A percentile compares a stretch with the other conserved stretches of the same genome.
phyloP scores from a whole-genome alignment of 2,797 vertebrate species.

The Poecilia velifera region DNA sequence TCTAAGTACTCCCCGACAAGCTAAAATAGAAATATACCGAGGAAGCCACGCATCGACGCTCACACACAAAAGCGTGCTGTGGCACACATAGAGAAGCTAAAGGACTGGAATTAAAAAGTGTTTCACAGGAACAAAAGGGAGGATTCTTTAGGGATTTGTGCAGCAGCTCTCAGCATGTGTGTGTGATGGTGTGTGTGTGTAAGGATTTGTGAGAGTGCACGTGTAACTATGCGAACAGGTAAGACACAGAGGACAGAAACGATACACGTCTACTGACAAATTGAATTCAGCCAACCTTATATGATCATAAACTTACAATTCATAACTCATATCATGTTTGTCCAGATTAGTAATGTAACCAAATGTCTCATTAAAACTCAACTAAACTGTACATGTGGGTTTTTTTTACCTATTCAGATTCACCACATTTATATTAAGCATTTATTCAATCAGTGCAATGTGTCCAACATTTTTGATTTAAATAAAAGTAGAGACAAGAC shows the following conservation, averaged over 20 bases:
- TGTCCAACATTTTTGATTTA: not conserved
- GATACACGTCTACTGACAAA: not conserved
- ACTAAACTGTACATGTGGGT: not conserved
- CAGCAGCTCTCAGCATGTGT: slow-evolving; percentile 11
- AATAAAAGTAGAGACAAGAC: slow-evolving; percentile 61
- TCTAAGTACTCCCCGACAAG: slow-evolving; percentile 3
- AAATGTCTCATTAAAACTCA: not conserved
- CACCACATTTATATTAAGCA: not conserved
- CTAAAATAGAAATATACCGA: slow-evolving; percentile 23
- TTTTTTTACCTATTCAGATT: not conserved
- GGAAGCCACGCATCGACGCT: slow-evolving; percentile 5
- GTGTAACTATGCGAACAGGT: not conserved
- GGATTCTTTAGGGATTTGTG: slow-evolving; percentile 39
- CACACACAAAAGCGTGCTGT: slow-evolving; percentile 15
- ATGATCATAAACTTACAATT: not conserved
- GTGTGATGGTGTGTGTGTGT: not conserved
- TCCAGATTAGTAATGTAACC: not conserved
- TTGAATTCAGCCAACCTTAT: not conserved
- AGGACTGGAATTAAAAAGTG: slow-evolving; percentile 43
- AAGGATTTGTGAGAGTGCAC: not conserved
- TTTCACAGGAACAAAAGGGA: slow-evolving; percentile 35
- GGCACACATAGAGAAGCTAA: slow-evolving; percentile 9
- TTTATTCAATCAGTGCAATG: not conserved
- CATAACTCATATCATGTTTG: not conserved
- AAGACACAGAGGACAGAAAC: not conserved